Conservation (phyloP, 1,140 invertebrate species). For the Acromyrmex echinatior region DNA sequence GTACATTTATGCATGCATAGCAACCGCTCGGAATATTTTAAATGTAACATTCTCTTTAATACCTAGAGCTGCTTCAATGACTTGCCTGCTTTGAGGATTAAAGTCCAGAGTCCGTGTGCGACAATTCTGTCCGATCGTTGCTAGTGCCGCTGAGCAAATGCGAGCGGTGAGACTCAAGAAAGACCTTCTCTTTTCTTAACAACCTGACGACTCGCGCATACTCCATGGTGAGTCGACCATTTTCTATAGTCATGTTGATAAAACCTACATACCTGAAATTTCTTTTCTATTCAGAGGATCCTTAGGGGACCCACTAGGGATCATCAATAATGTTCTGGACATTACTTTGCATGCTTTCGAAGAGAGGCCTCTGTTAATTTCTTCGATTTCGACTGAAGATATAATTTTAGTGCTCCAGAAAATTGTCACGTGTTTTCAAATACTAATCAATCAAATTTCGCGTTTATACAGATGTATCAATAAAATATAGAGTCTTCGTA, state of each 20-base stretch:
- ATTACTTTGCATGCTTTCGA: too few species aligned
- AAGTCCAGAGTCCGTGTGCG: not conserved
- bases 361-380: not conserved
- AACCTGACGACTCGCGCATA: not conserved
- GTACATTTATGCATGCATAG: too few species aligned
- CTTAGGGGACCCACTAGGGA: too few species aligned
- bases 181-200: not conserved
- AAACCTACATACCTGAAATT: not conserved
- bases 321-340: too few species aligned
- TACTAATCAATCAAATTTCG: too few species aligned
- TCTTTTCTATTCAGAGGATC: not conserved
- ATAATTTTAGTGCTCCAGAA: not conserved
- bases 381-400: not conserved
- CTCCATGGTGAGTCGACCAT: not conserved
- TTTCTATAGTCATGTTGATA: not conserved
- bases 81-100: not conserved
- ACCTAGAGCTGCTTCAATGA: not conserved
- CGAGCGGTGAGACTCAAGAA: not conserved
- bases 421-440: not conserved
- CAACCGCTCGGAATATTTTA: not conserved
- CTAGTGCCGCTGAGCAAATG: not conserved
- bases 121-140: not conserved
- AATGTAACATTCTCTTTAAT: not conserved
- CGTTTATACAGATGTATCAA: too few species aligned
- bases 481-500: too few species aligned